phyloP scores from a whole-genome alignment of 2,888 invertebrate species.

The Athalia rosae region DNA sequence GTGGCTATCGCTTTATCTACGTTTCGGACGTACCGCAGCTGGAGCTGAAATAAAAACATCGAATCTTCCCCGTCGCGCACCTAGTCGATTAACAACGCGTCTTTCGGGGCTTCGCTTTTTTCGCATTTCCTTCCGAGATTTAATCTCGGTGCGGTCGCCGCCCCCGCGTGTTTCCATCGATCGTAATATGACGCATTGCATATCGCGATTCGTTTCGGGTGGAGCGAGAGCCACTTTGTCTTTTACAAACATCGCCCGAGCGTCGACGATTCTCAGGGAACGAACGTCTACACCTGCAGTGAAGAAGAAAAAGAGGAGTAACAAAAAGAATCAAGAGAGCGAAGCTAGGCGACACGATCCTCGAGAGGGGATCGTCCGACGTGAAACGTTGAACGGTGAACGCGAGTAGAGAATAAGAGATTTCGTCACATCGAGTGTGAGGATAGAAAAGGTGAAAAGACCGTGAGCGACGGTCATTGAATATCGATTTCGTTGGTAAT shows the following conservation, averaged over 20 bases:
- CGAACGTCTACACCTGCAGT: too few species aligned
- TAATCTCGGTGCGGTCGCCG: background rate
- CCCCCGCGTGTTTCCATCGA: background rate
- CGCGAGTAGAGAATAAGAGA: background rate
- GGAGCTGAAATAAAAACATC: conserved; percentile 40
- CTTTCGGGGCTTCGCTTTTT: background rate
- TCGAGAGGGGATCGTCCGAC: conserved; percentile 2
- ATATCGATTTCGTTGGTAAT: conserved; percentile 21
- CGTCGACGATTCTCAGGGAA: too few species aligned
- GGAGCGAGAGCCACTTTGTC: too few species aligned
- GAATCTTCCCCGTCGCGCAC: background rate
- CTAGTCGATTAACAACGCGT: conserved; percentile 21
- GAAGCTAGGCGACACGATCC: background rate
- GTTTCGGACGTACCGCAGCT: background rate
- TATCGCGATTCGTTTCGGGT: too few species aligned
- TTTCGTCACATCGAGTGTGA: background rate
- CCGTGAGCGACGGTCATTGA: conserved; percentile 24
- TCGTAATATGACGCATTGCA: too few species aligned
- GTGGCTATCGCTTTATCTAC: conserved; percentile 41
- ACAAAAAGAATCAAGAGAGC: too few species aligned
- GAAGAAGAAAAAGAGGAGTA: too few species aligned
- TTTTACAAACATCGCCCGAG: too few species aligned
- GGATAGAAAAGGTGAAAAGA: conserved; percentile 28
- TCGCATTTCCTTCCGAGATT: background rate
- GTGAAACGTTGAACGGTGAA: conserved; percentile 25